phyloP scores from a whole-genome alignment of 1,140 invertebrate genomes.

The Drosophila jambulina region DNA sequence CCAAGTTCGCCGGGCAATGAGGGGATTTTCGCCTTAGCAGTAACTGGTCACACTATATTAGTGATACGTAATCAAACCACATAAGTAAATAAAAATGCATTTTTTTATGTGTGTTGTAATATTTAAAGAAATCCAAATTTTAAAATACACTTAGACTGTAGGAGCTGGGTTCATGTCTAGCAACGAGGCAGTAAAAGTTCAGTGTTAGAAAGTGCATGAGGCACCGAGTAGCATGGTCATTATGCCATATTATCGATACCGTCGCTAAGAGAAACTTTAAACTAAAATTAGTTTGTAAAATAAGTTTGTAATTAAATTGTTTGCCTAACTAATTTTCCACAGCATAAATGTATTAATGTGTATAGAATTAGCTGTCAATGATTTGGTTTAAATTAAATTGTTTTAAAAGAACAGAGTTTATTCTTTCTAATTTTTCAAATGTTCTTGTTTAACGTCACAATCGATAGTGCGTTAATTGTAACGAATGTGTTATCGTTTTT shows the following conservation, averaged over 20 bases:
- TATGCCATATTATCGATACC: too few species aligned
- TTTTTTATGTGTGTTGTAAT: neutral
- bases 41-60: neutral
- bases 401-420: neutral
- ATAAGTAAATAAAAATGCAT: neutral
- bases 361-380: neutral
- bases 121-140: neutral
- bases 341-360: neutral
- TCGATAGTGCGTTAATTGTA: neutral
- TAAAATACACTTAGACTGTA: too few species aligned
- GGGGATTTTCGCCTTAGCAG: neutral
- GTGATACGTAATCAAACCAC: neutral
- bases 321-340: neutral
- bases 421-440: neutral
- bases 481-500: slow-evolving; percentile 5
- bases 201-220: neutral
- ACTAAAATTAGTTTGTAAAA: too few species aligned
- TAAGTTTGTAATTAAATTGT: too few species aligned
- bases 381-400: too few species aligned
- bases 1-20: too few species aligned
- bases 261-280: too few species aligned
- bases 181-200: neutral
- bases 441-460: neutral
- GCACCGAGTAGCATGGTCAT: neutral
- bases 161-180: neutral